Evolutionary conservation across 2,888 invertebrate species (phyloP).

Genomic region (Drosophila quinaria): DNA sequence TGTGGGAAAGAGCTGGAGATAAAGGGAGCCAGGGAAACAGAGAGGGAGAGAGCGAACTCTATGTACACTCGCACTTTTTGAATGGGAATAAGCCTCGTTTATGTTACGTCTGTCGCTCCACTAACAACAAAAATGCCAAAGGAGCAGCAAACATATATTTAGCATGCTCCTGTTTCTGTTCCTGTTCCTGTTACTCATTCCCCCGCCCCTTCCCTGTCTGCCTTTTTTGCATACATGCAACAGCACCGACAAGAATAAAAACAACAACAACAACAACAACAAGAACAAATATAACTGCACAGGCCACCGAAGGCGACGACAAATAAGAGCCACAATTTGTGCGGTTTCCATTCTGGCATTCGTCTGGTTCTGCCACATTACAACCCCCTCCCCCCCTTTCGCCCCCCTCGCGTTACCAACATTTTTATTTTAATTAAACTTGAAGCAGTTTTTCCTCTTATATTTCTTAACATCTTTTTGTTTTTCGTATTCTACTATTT

Average conservation of each 20-base stretch:
- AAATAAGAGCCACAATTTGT: conserved; percentile 64
- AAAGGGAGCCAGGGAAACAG: background rate
- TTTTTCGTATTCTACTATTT: conserved; percentile 18
- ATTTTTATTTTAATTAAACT: conserved; percentile 73
- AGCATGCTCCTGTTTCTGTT: conserved; percentile 16
- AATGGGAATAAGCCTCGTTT: conserved; percentile 79
- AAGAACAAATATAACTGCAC: conserved; percentile 18
- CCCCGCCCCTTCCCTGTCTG: conserved; percentile 9
- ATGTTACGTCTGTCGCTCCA: conserved; percentile 52
- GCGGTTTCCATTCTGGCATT: conserved; percentile 43
- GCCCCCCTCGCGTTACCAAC: conserved; percentile 8
- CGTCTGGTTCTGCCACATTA: conserved; percentile 17
- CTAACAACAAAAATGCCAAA: conserved; percentile 26
- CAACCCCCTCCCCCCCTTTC: background rate
- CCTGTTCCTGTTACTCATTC: background rate
- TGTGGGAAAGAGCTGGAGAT: conserved; percentile 3
- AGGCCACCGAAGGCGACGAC: conserved; percentile 54
- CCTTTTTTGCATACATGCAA: conserved; percentile 54
- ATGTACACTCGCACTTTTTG: conserved; percentile 56
- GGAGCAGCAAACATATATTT: conserved; percentile 27
- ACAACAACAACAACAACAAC: conserved; percentile 15
- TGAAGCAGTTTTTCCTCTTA: conserved; percentile 40
- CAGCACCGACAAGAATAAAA: conserved; percentile 19
- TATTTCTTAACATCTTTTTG: conserved; percentile 35
- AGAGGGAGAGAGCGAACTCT: background rate